Conservation (phyloP, 1,140 invertebrate species). For the Antheraea mylitta region DNA sequence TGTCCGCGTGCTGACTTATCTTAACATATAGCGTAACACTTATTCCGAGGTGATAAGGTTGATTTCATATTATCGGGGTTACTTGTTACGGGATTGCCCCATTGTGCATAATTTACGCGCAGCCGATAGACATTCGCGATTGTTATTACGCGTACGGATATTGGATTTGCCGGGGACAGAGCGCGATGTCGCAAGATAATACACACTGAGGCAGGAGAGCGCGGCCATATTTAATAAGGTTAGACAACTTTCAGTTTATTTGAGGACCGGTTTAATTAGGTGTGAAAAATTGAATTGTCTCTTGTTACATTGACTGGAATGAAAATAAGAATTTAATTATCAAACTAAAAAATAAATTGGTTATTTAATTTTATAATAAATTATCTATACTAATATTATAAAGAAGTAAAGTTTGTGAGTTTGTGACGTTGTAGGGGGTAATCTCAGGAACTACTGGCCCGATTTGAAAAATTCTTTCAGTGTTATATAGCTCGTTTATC, state of each 20-base stretch:
- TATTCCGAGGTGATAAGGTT: constrained; percentile 25
- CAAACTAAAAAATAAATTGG: background rate
- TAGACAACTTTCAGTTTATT: constrained; percentile 11
- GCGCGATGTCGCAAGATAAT: constrained; percentile 50
- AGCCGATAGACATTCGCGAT: constrained; percentile 69
- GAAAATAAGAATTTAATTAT: background rate
- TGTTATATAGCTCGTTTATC: too few relatives aligned
- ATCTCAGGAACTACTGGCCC: too few relatives aligned
- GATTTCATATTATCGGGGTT: constrained; percentile 20
- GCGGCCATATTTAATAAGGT: constrained; percentile 27
- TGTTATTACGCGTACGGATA: constrained; percentile 70
- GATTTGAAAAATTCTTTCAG: too few relatives aligned
- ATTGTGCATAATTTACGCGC: constrained; percentile 72
- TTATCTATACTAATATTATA: too few relatives aligned
- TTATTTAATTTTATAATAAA: background rate
- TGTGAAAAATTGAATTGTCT: background rate
- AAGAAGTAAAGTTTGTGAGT: too few relatives aligned
- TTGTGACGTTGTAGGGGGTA: too few relatives aligned
- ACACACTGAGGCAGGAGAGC: constrained; percentile 18
- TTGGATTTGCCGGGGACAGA: constrained; percentile 57
- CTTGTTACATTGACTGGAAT: background rate
- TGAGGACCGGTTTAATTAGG: constrained; percentile 1
- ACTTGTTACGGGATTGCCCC: constrained; percentile 21
- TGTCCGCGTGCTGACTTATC: constrained; percentile 35
- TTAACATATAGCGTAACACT: constrained; percentile 10